Evolutionary conservation across 2,888 invertebrate species (phyloP).

Genomic region (Drosophila emarginata): DNA sequence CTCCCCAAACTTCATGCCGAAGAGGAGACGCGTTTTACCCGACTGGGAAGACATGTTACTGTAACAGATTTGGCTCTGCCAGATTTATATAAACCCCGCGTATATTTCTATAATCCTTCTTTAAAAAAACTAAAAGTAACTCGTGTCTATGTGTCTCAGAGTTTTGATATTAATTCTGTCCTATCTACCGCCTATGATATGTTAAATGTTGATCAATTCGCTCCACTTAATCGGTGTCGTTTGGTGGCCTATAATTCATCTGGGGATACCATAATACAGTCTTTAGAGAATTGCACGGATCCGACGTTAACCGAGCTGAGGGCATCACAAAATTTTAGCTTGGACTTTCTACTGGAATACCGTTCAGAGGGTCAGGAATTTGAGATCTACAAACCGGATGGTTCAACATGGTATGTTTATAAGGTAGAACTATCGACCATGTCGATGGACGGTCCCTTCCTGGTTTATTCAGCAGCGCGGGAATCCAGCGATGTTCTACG

Average conservation of each 20-base stretch:
- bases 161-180: conserved; percentile 85
- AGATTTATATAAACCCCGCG: conserved; percentile 85
- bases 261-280: conserved; percentile 86
- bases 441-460: conserved; percentile 85
- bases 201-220: conserved; percentile 85
- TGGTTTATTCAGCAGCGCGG: conserved; percentile 84
- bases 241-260: conserved; percentile 87
- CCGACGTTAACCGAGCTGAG: conserved; percentile 75
- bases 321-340: conserved; percentile 68
- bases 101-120: conserved; percentile 86
- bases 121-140: conserved; percentile 84
- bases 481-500: conserved; percentile 85
- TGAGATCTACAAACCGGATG: conserved; percentile 86
- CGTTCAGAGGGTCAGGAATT: conserved; percentile 85
- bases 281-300: conserved; percentile 84
- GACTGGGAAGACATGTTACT: conserved; percentile 77
- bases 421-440: conserved; percentile 85
- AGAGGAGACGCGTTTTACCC: conserved; percentile 85
- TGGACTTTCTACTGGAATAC: conserved; percentile 87
- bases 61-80: conserved; percentile 83
- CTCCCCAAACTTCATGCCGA: conserved; percentile 86
- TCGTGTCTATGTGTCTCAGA: conserved; percentile 85
- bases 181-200: conserved; percentile 85
- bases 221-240: conserved; percentile 87
- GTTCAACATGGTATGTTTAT: conserved; percentile 85